Conservation (phyloP, 2,113 vertebrate genomes). For the Elaphurus davidianus region DNA sequence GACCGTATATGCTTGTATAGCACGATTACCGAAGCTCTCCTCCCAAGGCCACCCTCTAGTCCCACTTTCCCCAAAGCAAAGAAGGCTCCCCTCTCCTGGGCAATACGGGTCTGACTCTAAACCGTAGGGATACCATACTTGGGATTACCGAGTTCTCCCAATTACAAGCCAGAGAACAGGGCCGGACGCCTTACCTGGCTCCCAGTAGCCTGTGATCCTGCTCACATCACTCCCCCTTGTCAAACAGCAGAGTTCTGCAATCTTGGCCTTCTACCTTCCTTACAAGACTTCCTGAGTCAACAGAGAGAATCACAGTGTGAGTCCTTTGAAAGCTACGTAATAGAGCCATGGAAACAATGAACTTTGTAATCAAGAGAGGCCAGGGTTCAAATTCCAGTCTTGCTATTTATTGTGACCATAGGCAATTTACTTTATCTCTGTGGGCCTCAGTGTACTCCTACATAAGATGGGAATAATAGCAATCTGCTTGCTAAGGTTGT, state of each 20-base stretch:
- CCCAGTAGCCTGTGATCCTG: background rate
- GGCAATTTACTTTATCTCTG: background rate
- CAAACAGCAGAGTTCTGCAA: background rate
- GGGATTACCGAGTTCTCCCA: background rate
- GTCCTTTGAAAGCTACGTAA: background rate
- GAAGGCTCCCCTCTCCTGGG: background rate
- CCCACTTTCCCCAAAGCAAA: background rate
- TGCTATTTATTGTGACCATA: background rate
- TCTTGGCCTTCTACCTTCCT: background rate
- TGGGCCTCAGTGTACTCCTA: background rate
- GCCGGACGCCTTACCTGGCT: rapidly evolving
- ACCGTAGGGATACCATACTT: rapidly evolving
- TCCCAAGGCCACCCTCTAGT: background rate
- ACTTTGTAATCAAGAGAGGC: background rate
- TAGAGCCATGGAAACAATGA: background rate
- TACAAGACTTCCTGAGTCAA: background rate
- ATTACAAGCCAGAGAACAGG: background rate
- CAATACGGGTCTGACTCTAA: background rate
- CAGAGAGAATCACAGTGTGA: background rate
- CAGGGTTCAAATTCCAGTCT: background rate
- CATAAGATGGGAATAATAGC: background rate
- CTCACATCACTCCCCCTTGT: background rate
- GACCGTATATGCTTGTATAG: no score
- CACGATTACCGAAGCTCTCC: no score
- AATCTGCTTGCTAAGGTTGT: background rate